Evolutionary conservation across 1,140 invertebrate species (phyloP), one percentile per base, ranked within the genome.

Genomic region (Phymorhynchus buccinoides): DNA sequence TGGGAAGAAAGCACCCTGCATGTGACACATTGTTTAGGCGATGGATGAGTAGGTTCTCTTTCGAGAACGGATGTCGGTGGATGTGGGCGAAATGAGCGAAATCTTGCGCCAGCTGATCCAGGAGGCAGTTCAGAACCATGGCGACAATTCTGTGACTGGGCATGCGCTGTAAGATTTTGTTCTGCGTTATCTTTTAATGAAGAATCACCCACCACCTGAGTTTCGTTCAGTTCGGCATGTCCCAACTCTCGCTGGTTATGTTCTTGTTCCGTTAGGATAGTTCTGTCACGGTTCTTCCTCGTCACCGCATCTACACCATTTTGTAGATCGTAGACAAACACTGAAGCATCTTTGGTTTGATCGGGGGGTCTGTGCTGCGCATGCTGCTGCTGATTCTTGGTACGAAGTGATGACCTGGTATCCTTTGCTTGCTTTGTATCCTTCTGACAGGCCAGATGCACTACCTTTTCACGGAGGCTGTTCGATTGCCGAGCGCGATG

Each of bases 371-470:
- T 3, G 35, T 75, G 73, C 14, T 22, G 18, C 71, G 32, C 14
- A 16, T 42, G 30, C 16, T n/a, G 30, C 12, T 37, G 35, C 39
- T 37, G 39, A 18, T 32, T 16, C 39, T 16, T 79, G 7, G 27
- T 48, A 14, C 77, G 41, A 79, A 0, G 22, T 12, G 27, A n/a
- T 52, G 27, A n/a, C n/a, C n/a, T n/a, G 18, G 16, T 30, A 6
- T 83, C 12, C 1, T 7, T 9, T 6, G 27, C 30, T 27, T 7
- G 9, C 41, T 30, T 27, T 22, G 71, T 62, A 22, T 68, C 81
- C 39, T 44, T 71, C 35, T 41, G 66, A 1, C 66, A 27, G 37
- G 62, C 81, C 81, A 83, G 81, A 62, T 83, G 62, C n/a, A 83
- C 81, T 6, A 83, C 81, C 32, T 37, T 68, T 9, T 83, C 37